Evolutionary conservation across 2,888 invertebrate species (phyloP).

Genomic region (Gymnocheta viridis): DNA sequence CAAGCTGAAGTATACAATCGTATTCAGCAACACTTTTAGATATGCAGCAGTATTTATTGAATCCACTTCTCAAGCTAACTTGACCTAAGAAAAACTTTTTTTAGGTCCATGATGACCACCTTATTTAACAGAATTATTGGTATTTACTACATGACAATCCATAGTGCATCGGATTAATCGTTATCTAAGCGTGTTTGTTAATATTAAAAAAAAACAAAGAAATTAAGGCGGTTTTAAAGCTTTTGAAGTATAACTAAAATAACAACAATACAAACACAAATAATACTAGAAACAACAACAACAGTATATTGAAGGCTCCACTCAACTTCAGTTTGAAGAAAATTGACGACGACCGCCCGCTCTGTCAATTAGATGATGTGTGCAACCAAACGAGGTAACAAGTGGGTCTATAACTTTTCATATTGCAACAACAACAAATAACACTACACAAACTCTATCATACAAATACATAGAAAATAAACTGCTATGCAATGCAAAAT

Average conservation of each 20-base stretch:
- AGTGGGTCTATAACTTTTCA: conserved; percentile 70
- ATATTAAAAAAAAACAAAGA: conserved; percentile 40
- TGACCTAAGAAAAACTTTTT: too few species aligned
- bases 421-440: conserved; percentile 58
- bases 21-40: too few species aligned
- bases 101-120: too few species aligned
- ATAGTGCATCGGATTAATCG: conserved; percentile 52
- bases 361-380: conserved; percentile 70
- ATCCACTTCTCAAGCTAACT: too few species aligned
- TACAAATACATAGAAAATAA: conserved; percentile 9
- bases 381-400: conserved; percentile 70
- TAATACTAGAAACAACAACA: conserved; percentile 49
- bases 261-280: conserved; percentile 43
- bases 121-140: too few species aligned
- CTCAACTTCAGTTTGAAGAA: conserved; percentile 68
- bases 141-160: neutral
- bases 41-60: too few species aligned
- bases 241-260: conserved; percentile 64
- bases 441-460: neutral
- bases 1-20: too few species aligned
- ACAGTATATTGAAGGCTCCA: conserved; percentile 67
- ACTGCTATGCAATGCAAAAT: conserved; percentile 31
- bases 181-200: conserved; percentile 50
- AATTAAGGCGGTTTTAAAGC: conserved; percentile 60
- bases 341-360: conserved; percentile 70